These are phyloP conservation scores for Hirtodrosophila alboralis DNA, from an alignment of 2,888 invertebrate species.

Conservation along the genomic window DNA sequence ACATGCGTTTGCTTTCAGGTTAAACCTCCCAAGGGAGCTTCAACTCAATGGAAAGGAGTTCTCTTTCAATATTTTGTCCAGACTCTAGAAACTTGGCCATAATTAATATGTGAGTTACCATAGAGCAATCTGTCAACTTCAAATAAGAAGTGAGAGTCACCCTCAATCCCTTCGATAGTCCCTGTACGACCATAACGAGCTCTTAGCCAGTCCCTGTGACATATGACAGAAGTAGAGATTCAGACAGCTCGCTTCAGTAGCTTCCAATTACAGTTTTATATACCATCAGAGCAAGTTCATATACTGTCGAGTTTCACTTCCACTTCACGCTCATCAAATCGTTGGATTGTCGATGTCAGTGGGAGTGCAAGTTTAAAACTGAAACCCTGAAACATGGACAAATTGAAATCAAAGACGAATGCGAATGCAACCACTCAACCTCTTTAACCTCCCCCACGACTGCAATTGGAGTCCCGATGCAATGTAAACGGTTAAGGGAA, in stretches of 20 bases:
- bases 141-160: constrained; percentile 25
- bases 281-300: constrained; percentile 33
- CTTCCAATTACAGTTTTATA: constrained; percentile 65
- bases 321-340: constrained; percentile 14
- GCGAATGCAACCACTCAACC: constrained; percentile 7
- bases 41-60: constrained; percentile 26
- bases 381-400: constrained; percentile 35
- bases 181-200: constrained; percentile 15
- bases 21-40: constrained; percentile 41
- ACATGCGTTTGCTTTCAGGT: constrained; percentile 41
- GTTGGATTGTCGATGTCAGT: constrained; percentile 5
- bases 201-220: constrained; percentile 15
- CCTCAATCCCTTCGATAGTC: constrained; percentile 3
- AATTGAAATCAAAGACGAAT: constrained; percentile 58
- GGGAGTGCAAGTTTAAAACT: constrained; percentile 35
- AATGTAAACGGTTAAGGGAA: constrained; percentile 15
- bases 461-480: constrained; percentile 36
- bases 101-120: constrained; percentile 70
- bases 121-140: constrained; percentile 47
- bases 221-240: constrained; percentile 17
- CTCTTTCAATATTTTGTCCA: constrained; percentile 27
- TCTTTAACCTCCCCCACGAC: neutral
- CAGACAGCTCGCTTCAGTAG: constrained; percentile 46
- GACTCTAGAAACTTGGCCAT: constrained; percentile 33
- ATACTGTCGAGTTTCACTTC: constrained; percentile 10